Conservation (phyloP, 1,140 invertebrate species). For the Drosophila busckii region DNA sequence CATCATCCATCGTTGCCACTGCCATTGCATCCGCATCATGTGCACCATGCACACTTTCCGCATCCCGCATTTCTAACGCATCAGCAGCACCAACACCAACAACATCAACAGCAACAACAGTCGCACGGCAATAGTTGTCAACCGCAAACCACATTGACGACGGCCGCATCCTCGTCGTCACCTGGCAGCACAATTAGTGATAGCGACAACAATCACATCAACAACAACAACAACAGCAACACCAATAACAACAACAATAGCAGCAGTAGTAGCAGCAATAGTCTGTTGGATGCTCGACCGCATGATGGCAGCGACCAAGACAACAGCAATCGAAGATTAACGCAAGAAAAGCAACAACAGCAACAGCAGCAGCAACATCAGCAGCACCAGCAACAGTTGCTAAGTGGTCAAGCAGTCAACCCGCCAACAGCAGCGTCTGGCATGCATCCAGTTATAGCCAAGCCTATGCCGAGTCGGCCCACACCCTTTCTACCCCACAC, state of each 20-base stretch:
- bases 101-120: slow-evolving; percentile 47
- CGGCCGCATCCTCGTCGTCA: slow-evolving; percentile 71
- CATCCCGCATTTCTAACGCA: slow-evolving; percentile 77
- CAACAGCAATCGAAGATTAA: slow-evolving; percentile 77
- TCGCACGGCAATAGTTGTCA: slow-evolving; percentile 78
- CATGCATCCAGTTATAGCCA: slow-evolving; percentile 79
- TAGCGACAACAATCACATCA: slow-evolving; percentile 78
- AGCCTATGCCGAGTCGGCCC: slow-evolving; percentile 81
- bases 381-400: slow-evolving; percentile 25
- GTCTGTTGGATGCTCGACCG: slow-evolving; percentile 52
- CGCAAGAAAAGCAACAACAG: slow-evolving; percentile 62
- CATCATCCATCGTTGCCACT: slow-evolving; percentile 51
- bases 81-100: slow-evolving; percentile 52
- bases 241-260: slow-evolving; percentile 25
- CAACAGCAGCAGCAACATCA: slow-evolving; percentile 49
- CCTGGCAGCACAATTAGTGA: slow-evolving; percentile 79
- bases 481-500: slow-evolving; percentile 80
- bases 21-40: slow-evolving; percentile 45
- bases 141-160: slow-evolving; percentile 70
- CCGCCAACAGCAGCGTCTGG: slow-evolving; percentile 30
- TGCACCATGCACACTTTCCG: slow-evolving; percentile 61
- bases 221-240: slow-evolving; percentile 38
- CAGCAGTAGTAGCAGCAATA: slow-evolving; percentile 28
- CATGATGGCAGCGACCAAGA: slow-evolving; percentile 60
- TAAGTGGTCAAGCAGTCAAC: slow-evolving; percentile 17